A percentile compares a stretch with the other conserved stretches of the same genome.
Conservation (phyloP, 2,888 invertebrate species). For the Diadegma fenestrale region DNA sequence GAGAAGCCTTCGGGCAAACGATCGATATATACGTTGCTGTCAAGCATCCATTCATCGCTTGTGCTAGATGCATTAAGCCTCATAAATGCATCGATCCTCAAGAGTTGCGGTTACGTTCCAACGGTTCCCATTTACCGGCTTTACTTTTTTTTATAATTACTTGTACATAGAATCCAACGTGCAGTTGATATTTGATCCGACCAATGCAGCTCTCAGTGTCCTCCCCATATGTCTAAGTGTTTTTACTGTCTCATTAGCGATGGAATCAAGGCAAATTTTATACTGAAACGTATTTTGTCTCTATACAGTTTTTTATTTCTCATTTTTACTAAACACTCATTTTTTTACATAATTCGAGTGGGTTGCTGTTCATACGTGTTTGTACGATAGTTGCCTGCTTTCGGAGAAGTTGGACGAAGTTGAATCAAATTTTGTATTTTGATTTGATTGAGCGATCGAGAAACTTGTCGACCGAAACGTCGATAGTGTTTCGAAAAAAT, state of each 20-base stretch:
- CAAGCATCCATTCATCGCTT: conserved; percentile 57
- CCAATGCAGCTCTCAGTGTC: neutral
- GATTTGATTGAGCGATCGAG: neutral
- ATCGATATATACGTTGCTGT: conserved; percentile 37
- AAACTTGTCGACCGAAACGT: neutral
- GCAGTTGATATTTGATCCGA: conserved; percentile 13
- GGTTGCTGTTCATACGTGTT: neutral
- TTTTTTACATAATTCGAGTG: neutral
- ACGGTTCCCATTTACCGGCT: conserved; percentile 59
- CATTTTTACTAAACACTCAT: neutral
- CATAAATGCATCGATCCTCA: conserved; percentile 37
- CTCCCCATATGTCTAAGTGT: neutral
- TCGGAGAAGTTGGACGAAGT: neutral
- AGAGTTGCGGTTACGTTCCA: conserved; percentile 50
- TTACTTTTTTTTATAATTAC: conserved; percentile 44
- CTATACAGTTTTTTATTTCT: neutral
- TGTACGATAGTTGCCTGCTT: neutral
- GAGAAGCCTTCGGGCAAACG: conserved; percentile 37
- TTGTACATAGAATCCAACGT: conserved; percentile 25
- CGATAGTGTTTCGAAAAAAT: neutral
- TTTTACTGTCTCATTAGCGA: neutral
- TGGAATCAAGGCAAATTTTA: neutral
- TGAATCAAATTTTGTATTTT: neutral
- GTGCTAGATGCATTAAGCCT: conserved; percentile 38
- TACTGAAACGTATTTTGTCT: conserved; percentile 6